Evolutionary conservation across 2,888 invertebrate species (phyloP), one percentile per base, ranked within the genome.

Genomic region (Spisula subtruncata): DNA sequence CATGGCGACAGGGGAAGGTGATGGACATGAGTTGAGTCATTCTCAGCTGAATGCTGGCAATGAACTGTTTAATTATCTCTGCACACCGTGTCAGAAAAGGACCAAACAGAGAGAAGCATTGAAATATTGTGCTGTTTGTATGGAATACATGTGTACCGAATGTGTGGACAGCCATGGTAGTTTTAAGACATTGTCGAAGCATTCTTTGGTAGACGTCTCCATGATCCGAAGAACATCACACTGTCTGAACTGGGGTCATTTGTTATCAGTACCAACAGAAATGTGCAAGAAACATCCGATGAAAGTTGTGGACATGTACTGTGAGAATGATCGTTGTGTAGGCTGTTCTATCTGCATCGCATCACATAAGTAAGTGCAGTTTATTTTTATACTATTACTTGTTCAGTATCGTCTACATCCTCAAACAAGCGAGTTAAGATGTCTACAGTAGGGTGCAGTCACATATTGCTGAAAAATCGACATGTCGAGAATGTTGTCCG

Each of bases 81-180:
- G 60, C n/a, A n/a, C 60, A 6, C 60, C 60, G n/a, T 60, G 60
- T 20, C n/a, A 60, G 18, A 60, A 60, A 60, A 16, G n/a, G n/a
- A 60, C 18, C n/a, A 60, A 60, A n/a, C 18, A 60, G n/a, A 60
- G 5, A 10, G 60, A 20, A n/a, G 60, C 60, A 5, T 60, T 60
- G 60, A 60, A 60, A 60, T 60, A 60, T 60, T 60, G 60, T 20
- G 60, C n/a, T n/a, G 6, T 60, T 60, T 60, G 60, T 20, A n/a
- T 60, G 60, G 60, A 60, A 6, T 60, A 60, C 60, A 60, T 60
- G 60, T 60, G 60, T n/a, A 60, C n/a, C 6, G 60, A 60, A 5
- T 60, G 60, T 60, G n/a, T 60, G n/a, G 60, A 60, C n/a, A 60
- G 6, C n/a, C 60, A 60, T 20, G n/a, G n/a, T 20, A 60, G n/a